These are phyloP conservation scores for Eclectus roratus DNA, from an alignment of 2,113 vertebrate genomes.

Conservation along the genomic window DNA sequence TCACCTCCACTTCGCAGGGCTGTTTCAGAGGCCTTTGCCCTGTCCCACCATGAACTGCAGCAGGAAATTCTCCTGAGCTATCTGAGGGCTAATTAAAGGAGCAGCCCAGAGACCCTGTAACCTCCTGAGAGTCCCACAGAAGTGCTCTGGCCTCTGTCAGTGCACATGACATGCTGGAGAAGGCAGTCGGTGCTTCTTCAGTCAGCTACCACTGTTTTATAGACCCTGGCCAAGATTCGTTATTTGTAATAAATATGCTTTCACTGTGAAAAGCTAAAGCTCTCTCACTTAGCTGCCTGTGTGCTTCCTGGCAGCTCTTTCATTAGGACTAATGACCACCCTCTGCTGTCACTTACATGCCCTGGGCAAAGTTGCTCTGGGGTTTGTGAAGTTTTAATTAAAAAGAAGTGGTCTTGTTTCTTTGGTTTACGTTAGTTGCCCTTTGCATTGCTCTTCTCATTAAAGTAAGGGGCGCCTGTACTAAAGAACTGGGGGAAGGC, in stretches of 20 bases:
- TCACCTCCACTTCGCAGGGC: fast-evolving
- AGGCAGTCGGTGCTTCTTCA: background rate
- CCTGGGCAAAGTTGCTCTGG: background rate
- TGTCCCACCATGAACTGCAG: background rate
- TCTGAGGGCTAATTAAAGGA: slow-evolving; percentile 55
- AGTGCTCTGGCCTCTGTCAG: slow-evolving; percentile 66
- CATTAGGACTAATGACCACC: background rate
- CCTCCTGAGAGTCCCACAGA: background rate
- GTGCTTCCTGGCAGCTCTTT: background rate
- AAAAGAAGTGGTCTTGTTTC: background rate
- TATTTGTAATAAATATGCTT: slow-evolving; percentile 27
- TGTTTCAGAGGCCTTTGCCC: slow-evolving; percentile 21
- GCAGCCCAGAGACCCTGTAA: background rate
- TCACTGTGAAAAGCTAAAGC: background rate
- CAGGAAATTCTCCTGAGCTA: slow-evolving; percentile 36
- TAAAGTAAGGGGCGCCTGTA: background rate
- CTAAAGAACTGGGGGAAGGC: background rate
- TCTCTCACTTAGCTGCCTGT: background rate
- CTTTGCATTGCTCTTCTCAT: background rate
- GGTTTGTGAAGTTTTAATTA: background rate
- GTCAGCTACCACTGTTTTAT: background rate
- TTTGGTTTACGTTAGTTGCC: background rate
- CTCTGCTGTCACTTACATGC: background rate
- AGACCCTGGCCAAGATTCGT: background rate
- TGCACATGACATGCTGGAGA: background rate